Conservation (phyloP, 2,888 invertebrate species). For the Uloborus plumipes region DNA sequence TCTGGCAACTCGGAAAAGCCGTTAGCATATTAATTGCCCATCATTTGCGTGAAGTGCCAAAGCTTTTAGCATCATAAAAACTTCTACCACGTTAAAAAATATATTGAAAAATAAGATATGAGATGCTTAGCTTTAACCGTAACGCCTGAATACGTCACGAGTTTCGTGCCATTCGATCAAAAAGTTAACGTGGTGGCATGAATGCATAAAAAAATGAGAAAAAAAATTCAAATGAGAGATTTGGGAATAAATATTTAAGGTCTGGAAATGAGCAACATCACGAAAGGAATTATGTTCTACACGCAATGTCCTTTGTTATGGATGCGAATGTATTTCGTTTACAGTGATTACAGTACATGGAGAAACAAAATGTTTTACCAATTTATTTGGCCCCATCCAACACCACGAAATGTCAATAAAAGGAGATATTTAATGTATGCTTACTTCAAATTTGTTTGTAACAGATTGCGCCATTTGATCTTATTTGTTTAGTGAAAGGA, state of each 20-base stretch:
- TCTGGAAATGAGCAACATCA: constrained; percentile 46
- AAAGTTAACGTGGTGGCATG: constrained; percentile 35
- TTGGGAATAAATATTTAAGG: constrained; percentile 63
- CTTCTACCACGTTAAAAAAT: constrained; percentile 1
- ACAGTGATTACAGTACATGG: too few relatives aligned
- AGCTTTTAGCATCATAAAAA: neutral
- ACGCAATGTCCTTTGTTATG: constrained; percentile 21
- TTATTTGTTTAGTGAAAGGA: too few relatives aligned
- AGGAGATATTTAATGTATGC: too few relatives aligned
- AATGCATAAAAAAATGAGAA: constrained; percentile 15
- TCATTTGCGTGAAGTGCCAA: constrained; percentile 14
- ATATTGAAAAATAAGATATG: neutral
- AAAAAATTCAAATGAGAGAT: constrained; percentile 42
- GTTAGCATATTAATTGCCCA: constrained; percentile 47
- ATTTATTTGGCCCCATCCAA: too few relatives aligned
- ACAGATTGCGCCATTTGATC: too few relatives aligned
- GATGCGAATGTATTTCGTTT: neutral
- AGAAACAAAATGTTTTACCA: too few relatives aligned
- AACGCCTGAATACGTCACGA: constrained; percentile 43
- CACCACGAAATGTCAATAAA: too few relatives aligned
- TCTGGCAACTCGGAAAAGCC: neutral
- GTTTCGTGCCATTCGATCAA: constrained; percentile 45
- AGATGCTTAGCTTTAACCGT: constrained; percentile 9
- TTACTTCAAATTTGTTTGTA: too few relatives aligned
- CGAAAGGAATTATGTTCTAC: constrained; percentile 28